A percentile compares a stretch with the other conserved stretches of the same genome.
These are phyloP conservation scores for Hippopotamyrus pictus DNA, from an alignment of 2,797 vertebrate species.

Conservation along the genomic window DNA sequence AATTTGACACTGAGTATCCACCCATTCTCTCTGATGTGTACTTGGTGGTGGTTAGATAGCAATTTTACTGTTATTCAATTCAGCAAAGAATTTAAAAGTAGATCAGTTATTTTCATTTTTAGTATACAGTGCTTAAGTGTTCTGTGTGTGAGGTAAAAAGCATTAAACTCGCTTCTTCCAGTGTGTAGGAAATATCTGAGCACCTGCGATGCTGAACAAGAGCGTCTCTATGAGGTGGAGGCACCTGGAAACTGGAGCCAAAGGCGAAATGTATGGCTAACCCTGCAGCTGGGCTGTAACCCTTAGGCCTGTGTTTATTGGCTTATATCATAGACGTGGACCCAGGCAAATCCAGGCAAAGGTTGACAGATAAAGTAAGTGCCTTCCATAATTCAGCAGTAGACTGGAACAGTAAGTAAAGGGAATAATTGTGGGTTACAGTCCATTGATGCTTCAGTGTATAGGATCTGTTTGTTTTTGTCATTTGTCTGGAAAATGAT, in stretches of 20 bases:
- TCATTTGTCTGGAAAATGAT: not conserved
- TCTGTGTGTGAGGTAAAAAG: not conserved
- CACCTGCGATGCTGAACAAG: slow-evolving; percentile 55
- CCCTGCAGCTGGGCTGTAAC: slow-evolving; percentile 58
- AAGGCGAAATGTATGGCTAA: slow-evolving; percentile 79
- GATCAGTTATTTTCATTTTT: not conserved
- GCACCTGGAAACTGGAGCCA: slow-evolving; percentile 78
- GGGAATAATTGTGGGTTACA: not conserved
- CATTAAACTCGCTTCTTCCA: slow-evolving; percentile 40
- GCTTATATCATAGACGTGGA: not conserved
- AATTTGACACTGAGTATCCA: not conserved
- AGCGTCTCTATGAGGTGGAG: slow-evolving; percentile 80
- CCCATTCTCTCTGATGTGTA: not conserved
- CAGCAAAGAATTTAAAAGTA: not conserved
- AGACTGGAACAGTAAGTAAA: not conserved
- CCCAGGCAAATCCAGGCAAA: not conserved
- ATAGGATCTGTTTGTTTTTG: not conserved
- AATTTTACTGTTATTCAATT: not conserved
- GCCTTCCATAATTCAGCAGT: not conserved
- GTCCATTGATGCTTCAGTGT: not conserved
- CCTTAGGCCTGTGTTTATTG: slow-evolving; percentile 37
- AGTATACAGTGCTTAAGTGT: not conserved
- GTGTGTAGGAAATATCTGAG: slow-evolving; percentile 76
- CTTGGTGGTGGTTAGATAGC: not conserved
- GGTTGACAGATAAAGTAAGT: slow-evolving; percentile 5